phyloP scores from a whole-genome alignment of 2,888 invertebrate species.

The Drosophila colorata region DNA sequence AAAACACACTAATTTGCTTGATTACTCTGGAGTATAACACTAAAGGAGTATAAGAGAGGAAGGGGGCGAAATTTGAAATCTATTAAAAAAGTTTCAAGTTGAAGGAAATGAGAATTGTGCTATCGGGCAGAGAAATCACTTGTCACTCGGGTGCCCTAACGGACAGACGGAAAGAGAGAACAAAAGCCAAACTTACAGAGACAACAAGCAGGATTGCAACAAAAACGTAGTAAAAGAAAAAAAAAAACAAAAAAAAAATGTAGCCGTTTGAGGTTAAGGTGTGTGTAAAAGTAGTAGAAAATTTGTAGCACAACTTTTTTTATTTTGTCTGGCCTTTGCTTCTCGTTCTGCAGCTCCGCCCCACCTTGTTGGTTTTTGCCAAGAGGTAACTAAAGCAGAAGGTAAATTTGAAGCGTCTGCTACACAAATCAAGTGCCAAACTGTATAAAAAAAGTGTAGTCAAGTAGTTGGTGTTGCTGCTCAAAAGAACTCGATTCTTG shows the following conservation, averaged over 20 bases:
- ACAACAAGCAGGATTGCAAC: constrained; percentile 1
- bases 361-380: constrained; percentile 12
- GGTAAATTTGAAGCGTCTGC: constrained; percentile 52
- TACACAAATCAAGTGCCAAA: constrained; percentile 65
- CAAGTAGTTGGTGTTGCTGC: constrained; percentile 37
- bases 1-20: constrained; percentile 77
- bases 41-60: constrained; percentile 2
- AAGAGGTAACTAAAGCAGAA: constrained; percentile 29
- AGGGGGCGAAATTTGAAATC: constrained; percentile 66
- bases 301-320: constrained; percentile 47
- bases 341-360: neutral
- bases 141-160: constrained; percentile 31
- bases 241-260: constrained; percentile 7
- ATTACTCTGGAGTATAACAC: constrained; percentile 71
- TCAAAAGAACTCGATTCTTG: constrained; percentile 59
- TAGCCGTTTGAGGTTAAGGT: neutral
- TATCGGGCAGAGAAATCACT: constrained; percentile 43
- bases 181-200: constrained; percentile 7
- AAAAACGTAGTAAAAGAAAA: constrained; percentile 20
- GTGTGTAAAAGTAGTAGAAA: constrained; percentile 32
- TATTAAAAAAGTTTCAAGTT: constrained; percentile 76
- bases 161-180: constrained; percentile 7
- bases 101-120: constrained; percentile 56
- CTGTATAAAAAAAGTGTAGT: constrained; percentile 15
- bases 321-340: neutral